Evolutionary conservation across 2,797 vertebrate genomes (phyloP).

Genomic region (Smutsia temminckii): DNA sequence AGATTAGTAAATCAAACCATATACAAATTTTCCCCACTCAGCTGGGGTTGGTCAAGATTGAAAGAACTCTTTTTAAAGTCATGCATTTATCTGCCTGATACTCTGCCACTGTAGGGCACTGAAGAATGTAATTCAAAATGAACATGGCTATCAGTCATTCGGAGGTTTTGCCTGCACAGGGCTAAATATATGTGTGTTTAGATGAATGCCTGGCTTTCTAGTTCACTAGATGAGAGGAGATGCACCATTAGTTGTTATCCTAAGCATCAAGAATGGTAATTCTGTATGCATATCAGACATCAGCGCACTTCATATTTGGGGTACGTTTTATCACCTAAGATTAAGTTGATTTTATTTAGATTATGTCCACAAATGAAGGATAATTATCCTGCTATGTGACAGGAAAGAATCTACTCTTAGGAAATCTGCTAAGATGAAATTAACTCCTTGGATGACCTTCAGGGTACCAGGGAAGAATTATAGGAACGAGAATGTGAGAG

Average conservation of each 20-base stretch:
- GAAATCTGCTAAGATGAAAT: slow-evolving; percentile 27
- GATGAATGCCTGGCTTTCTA: slow-evolving; percentile 48
- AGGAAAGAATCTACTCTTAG: slow-evolving; percentile 33
- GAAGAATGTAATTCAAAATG: slow-evolving; percentile 33
- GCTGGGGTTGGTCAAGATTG: neutral
- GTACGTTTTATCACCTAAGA: slow-evolving; percentile 59
- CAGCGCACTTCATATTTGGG: slow-evolving; percentile 30
- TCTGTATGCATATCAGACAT: neutral
- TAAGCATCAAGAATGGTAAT: slow-evolving; percentile 5
- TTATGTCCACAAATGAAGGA: slow-evolving; percentile 58
- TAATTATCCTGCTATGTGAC: slow-evolving; percentile 57
- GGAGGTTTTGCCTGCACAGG: slow-evolving; percentile 24
- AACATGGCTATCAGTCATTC: slow-evolving; percentile 22
- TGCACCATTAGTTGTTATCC: neutral
- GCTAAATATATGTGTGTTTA: slow-evolving; percentile 57
- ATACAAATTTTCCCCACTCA: neutral
- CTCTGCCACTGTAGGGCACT: neutral
- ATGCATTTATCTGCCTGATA: neutral
- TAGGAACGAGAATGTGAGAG: neutral
- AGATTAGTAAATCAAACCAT: neutral
- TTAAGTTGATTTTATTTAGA: slow-evolving; percentile 69
- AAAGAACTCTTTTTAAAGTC: slow-evolving; percentile 28
- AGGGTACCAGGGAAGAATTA: neutral
- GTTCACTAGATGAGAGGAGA: slow-evolving; percentile 22
- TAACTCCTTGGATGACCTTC: neutral